phyloP scores from a whole-genome alignment of 2,888 invertebrate genomes.

The Unio delphinus region DNA sequence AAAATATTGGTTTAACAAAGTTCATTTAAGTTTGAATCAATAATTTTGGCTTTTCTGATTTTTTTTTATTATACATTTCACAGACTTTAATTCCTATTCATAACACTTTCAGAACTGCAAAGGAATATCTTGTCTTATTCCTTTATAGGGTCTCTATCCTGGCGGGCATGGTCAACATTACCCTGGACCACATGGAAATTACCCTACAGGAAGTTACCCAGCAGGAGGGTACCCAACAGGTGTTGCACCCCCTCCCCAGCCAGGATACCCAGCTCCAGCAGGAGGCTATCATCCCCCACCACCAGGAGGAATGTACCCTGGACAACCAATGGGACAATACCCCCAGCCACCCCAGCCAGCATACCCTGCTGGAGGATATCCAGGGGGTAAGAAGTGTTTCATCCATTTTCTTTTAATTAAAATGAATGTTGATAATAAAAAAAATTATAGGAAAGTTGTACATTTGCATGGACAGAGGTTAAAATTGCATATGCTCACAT shows the following conservation, averaged over 20 bases:
- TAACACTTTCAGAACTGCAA: no score
- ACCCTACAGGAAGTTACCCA: constrained; percentile 15
- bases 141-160: constrained; percentile 25
- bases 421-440: no score
- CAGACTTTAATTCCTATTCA: no score
- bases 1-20: no score
- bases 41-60: no score
- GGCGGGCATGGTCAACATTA: constrained; percentile 8
- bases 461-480: no score
- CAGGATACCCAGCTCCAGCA: constrained; percentile 17
- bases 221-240: constrained; percentile 24
- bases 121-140: background rate
- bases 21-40: no score
- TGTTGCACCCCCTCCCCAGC: constrained; percentile 11
- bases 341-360: constrained; percentile 4
- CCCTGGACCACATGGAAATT: constrained; percentile 2
- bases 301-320: constrained; percentile 1
- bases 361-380: constrained; percentile 2
- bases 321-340: background rate
- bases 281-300: constrained; percentile 11
- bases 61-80: no score
- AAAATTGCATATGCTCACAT: no score
- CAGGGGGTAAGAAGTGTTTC: no score
- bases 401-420: no score
- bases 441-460: no score